Percentiles rank a stretch among this genome's conserved stretches.
These are phyloP conservation scores for Maniola hyperantus DNA, from an alignment of 2,888 invertebrate species.

Conservation along the genomic window DNA sequence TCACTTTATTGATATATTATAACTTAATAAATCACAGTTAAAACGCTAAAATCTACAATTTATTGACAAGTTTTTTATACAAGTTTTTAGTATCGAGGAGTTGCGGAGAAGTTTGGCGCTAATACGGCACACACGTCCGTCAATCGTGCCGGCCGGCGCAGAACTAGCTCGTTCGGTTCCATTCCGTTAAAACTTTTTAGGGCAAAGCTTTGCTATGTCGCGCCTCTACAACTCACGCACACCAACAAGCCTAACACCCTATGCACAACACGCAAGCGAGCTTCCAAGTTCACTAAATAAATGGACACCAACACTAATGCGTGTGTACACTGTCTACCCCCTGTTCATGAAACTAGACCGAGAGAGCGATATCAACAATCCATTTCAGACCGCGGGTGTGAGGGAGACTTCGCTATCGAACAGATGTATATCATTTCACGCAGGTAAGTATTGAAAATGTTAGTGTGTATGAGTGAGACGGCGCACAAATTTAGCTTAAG, in stretches of 20 bases:
- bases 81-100: conserved; percentile 70
- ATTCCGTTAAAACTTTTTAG: conserved; percentile 81
- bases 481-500: conserved; percentile 75
- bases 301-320: conserved; percentile 80
- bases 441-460: conserved; percentile 82
- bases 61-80: conserved; percentile 43
- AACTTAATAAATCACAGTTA: conserved; percentile 48
- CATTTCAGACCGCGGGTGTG: conserved; percentile 56
- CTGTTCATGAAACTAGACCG: conserved; percentile 75
- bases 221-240: conserved; percentile 81
- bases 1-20: conserved; percentile 59
- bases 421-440: conserved; percentile 82
- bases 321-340: conserved; percentile 78
- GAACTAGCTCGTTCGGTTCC: conserved; percentile 74
- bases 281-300: conserved; percentile 83
- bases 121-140: conserved; percentile 60
- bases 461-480: conserved; percentile 75
- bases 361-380: conserved; percentile 79
- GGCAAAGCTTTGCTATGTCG: conserved; percentile 83
- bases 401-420: conserved; percentile 70
- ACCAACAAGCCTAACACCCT: conserved; percentile 71
- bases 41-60: conserved; percentile 47
- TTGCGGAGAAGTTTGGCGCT: conserved; percentile 71
- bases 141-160: conserved; percentile 76
- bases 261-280: conserved; percentile 79